Conservation (phyloP, 2,797 vertebrate genomes). For the Sebastes hubbsi region DNA sequence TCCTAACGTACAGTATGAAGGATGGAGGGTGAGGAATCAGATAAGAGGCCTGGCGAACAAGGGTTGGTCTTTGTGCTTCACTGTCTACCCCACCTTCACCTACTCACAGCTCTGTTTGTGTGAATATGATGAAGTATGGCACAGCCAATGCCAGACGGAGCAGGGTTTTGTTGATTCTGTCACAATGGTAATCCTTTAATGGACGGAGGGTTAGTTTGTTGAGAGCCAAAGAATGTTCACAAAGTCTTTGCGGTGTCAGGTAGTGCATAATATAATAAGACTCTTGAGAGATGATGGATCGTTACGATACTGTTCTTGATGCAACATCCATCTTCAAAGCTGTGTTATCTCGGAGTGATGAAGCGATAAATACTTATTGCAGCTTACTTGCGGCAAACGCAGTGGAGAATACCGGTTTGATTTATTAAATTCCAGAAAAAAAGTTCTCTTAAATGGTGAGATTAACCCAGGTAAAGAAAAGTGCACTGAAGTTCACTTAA, state of each 20-base stretch:
- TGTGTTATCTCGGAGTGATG: slow-evolving; percentile 27
- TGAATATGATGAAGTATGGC: slow-evolving; percentile 46
- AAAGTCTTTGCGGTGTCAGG: slow-evolving; percentile 46
- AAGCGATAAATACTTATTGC: slow-evolving; percentile 30
- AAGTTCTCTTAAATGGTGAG: slow-evolving; percentile 15
- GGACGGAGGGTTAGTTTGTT: slow-evolving; percentile 48
- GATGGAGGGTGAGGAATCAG: slow-evolving; percentile 45
- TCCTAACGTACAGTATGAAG: slow-evolving; percentile 34
- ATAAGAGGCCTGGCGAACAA: slow-evolving; percentile 60
- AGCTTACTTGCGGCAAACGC: slow-evolving; percentile 11
- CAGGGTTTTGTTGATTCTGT: slow-evolving; percentile 60
- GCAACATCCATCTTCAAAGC: slow-evolving; percentile 39
- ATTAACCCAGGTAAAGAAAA: neutral
- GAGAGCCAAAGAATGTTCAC: slow-evolving; percentile 57
- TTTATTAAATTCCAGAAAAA: slow-evolving; percentile 29
- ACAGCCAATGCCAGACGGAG: slow-evolving; percentile 23
- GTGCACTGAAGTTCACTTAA: too few relatives aligned
- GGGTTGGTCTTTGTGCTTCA: slow-evolving; percentile 37
- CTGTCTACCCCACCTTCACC: slow-evolving; percentile 16
- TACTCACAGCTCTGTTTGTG: slow-evolving; percentile 29
- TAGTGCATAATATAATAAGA: slow-evolving; percentile 1
- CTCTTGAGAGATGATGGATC: slow-evolving; percentile 27
- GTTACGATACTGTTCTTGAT: slow-evolving; percentile 14
- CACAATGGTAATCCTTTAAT: slow-evolving; percentile 76
- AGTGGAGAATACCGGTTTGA: slow-evolving; percentile 17